Conservation (phyloP, 2,113 vertebrate genomes). For the Melierax canorus region DNA sequence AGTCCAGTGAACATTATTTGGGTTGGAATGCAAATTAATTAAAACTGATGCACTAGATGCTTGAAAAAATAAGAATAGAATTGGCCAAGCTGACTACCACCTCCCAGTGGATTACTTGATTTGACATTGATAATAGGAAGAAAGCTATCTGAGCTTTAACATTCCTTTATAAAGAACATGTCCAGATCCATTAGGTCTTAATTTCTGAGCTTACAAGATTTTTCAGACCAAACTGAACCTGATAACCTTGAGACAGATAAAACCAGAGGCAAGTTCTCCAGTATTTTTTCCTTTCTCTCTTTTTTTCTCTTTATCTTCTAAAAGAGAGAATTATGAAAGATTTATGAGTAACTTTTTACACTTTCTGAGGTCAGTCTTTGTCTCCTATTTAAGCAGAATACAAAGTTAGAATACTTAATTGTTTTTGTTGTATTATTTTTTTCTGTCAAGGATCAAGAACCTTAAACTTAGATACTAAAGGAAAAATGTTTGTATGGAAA, state of each 20-base stretch:
- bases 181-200: background rate
- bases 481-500: background rate
- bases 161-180: background rate
- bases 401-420: background rate
- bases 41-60: background rate
- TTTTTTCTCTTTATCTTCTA: background rate
- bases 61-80: background rate
- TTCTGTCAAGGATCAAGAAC: background rate
- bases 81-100: background rate
- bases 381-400: background rate
- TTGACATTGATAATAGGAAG: background rate
- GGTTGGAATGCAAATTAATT: background rate
- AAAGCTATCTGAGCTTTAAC: background rate
- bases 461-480: background rate
- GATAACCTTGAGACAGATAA: background rate
- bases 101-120: background rate
- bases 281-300: background rate
- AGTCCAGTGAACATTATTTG: background rate
- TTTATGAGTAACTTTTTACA: background rate
- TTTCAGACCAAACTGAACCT: background rate
- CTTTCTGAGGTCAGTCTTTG: background rate
- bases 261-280: background rate
- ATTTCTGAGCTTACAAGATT: background rate
- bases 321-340: background rate
- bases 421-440: background rate